These are phyloP conservation scores for Ephialtes manifestator DNA, from an alignment of 2,888 invertebrate species.

Conservation along the genomic window DNA sequence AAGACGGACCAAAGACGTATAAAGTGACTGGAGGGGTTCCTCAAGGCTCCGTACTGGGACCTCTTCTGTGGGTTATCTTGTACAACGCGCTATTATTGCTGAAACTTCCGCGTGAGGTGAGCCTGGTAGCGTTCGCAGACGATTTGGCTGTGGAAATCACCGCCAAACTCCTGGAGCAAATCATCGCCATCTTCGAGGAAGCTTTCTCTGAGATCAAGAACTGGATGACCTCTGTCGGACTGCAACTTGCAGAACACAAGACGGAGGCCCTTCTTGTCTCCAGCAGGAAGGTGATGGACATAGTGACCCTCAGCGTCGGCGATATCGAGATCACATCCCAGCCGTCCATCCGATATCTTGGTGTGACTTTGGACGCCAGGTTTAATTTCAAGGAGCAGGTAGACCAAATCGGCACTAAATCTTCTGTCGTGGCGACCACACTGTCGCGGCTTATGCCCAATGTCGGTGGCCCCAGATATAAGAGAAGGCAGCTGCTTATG, in stretches of 20 bases:
- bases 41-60: conserved; percentile 61
- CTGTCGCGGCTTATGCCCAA: conserved; percentile 70
- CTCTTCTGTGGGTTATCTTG: conserved; percentile 46
- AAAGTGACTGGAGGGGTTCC: conserved; percentile 54
- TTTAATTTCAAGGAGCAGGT: too few relatives aligned
- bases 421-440: conserved; percentile 35
- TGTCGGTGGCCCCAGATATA: conserved; percentile 65
- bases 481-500: conserved; percentile 55
- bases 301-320: conserved; percentile 47
- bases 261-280: conserved; percentile 59
- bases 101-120: neutral
- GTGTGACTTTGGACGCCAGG: conserved; percentile 67
- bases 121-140: conserved; percentile 21
- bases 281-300: conserved; percentile 46
- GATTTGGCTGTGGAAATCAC: conserved; percentile 18
- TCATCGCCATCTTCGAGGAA: neutral
- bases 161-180: conserved; percentile 20
- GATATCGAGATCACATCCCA: conserved; percentile 39
- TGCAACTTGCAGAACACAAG: conserved; percentile 63
- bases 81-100: conserved; percentile 7
- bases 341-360: conserved; percentile 67
- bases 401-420: conserved; percentile 57
- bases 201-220: neutral
- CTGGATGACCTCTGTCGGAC: conserved; percentile 25
- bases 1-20: conserved; percentile 39